Evolutionary conservation across 2,797 vertebrate genomes (phyloP).

Genomic region (Hippocampus kuda): DNA sequence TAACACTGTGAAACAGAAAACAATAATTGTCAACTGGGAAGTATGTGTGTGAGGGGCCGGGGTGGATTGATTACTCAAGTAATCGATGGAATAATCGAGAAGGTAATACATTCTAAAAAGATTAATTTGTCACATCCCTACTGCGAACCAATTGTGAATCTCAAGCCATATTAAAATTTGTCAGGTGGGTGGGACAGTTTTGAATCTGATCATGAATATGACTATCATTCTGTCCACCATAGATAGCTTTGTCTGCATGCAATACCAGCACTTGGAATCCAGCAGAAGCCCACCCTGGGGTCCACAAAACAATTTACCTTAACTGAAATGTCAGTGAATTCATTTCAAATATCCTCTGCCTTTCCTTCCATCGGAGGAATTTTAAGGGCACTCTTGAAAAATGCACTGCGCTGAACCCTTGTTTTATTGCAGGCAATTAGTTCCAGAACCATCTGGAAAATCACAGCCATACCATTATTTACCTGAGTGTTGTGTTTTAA

Average conservation of each 20-base stretch:
- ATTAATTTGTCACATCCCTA: no score
- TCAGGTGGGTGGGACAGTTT: not conserved
- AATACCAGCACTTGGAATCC: conserved; percentile 3
- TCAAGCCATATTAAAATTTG: not conserved
- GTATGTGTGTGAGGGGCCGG: no score
- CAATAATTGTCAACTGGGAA: no score
- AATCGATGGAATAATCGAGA: no score
- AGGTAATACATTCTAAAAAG: no score
- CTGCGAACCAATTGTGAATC: not conserved
- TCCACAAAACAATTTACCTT: conserved; percentile 24
- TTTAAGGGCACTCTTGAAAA: not conserved
- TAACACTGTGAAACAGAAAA: no score
- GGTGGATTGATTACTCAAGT: no score
- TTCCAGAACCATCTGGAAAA: not conserved
- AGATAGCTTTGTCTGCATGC: not conserved
- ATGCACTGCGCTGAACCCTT: not conserved
- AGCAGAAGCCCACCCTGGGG: conserved; percentile 20
- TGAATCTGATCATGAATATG: not conserved
- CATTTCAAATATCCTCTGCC: conserved; percentile 14
- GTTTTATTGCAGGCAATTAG: not conserved
- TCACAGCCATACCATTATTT: not conserved
- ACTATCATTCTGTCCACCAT: not conserved
- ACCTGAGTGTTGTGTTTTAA: not conserved
- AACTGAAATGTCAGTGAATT: conserved; percentile 26
- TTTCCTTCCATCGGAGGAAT: conserved; percentile 9